Conservation (phyloP, 2,113 vertebrate species). For the Hipposideros armiger region DNA sequence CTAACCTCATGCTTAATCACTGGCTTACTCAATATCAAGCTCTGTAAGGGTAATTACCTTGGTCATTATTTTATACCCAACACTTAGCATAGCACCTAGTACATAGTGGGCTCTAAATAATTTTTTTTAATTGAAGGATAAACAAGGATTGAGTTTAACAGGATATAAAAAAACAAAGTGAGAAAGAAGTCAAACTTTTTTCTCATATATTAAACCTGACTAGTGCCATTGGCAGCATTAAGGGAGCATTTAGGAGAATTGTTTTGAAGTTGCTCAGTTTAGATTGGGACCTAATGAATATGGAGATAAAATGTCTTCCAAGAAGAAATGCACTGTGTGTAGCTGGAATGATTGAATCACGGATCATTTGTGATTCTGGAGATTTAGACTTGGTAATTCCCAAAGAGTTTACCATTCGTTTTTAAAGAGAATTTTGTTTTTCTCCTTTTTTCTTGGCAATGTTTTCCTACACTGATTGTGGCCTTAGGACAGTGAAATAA, state of each 20-base stretch:
- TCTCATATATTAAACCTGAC: not conserved
- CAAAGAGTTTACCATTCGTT: not conserved
- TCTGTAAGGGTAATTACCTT: not conserved
- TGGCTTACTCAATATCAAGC: not conserved
- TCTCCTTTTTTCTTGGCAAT: not conserved
- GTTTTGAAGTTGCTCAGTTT: not conserved
- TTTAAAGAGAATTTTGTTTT: not conserved
- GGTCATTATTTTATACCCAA: not conserved
- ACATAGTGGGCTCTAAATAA: not conserved
- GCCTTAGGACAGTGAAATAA: not conserved
- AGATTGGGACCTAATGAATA: not conserved
- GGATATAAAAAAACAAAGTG: not conserved
- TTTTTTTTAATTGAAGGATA: not conserved
- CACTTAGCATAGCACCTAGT: not conserved
- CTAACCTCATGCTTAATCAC: not conserved
- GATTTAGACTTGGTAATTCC: not conserved
- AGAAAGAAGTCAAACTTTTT: constrained; percentile 44
- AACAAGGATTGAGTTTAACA: not conserved
- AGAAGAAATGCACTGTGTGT: not conserved
- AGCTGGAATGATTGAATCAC: not conserved
- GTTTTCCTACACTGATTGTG: not conserved
- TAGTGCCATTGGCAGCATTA: not conserved
- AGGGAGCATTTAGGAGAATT: not conserved
- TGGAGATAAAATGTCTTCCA: not conserved
- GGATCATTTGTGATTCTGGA: not conserved